Base-by-base conservation (phyloP, 2,888 invertebrate genomes). In the Lithophane semibrunnea region DNA sequence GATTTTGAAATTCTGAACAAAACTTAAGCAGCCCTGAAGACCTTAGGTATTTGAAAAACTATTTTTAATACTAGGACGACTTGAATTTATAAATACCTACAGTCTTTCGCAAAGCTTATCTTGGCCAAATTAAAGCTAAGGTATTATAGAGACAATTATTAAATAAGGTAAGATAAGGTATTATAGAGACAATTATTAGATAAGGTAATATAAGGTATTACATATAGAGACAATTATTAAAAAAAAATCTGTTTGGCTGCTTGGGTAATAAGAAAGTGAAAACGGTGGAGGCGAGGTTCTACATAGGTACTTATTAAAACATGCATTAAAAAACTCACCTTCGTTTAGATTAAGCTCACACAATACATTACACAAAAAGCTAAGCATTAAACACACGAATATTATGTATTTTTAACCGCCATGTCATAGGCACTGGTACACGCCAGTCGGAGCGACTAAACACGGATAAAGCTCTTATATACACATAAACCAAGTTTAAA, bases 291-390 rank as follows among this genome's bases (percentile, higher is more conserved):
- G 37, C 37, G 37, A 67, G 42, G 29, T 16, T 12, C 13, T 16
- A 16, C 8, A 18, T 9, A 47, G 8, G 8, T 47, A 9, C 18
- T n/a, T 5, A 24, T 42, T 2, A 24, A 42, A 13, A 54, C 5
- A 37, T 61, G 12, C 9, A 37, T 75, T 42, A 56, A 37, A 37
- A 49, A 63, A 49, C 73, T 73, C 9, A 78, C 77, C 73, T 80
- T 78, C 77, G 0, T 52, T 24, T 12, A 80, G 21, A 64, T 78
- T 21, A 29, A 80, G 80, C 0, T 80, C 64, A 5, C 77, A 64
- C 13, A 56, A 58, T 5, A 73, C 77, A 73, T 18, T 1, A n/a
- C 42, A 73, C 12, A 80, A 56, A 80, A 21, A 80, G n/a, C 18
- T 52, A 12, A 80, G n/a, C n/a, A 21, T 24, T 24, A 80, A 73